Evolutionary conservation across 2,888 invertebrate genomes (phyloP).

Genomic region (Allygus modestus): DNA sequence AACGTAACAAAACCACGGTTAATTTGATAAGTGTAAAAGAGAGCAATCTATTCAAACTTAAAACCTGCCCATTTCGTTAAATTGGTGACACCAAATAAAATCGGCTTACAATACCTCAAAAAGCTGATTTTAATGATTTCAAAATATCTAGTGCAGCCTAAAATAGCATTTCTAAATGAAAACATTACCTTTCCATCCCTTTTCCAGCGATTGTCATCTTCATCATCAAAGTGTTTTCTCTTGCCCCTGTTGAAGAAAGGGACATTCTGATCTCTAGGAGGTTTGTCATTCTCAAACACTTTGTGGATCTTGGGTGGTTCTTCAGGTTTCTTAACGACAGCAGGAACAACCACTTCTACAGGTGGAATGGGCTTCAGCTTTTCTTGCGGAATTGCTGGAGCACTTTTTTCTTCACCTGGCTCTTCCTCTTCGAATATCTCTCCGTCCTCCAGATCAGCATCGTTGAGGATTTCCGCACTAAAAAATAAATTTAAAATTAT

Average conservation of each 20-base stretch:
- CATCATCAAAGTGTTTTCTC: constrained; percentile 52
- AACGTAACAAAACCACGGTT: too few relatives aligned
- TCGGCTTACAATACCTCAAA: too few relatives aligned
- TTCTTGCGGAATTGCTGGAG: constrained; percentile 1
- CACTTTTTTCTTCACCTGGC: constrained; percentile 23
- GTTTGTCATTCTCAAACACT: not conserved
- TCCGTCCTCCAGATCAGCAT: constrained; percentile 89
- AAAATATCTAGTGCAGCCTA: too few relatives aligned
- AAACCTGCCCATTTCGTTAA: too few relatives aligned
- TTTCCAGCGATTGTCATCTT: constrained; percentile 38
- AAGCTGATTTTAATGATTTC: too few relatives aligned
- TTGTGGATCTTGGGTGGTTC: constrained; percentile 9
- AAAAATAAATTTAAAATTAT: constrained; percentile 2
- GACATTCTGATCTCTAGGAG: constrained; percentile 29
- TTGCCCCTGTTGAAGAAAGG: constrained; percentile 49
- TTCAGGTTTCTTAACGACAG: constrained; percentile 15
- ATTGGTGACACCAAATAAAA: too few relatives aligned
- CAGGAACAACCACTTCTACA: not conserved
- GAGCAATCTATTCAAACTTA: too few relatives aligned
- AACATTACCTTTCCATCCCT: constrained; percentile 37
- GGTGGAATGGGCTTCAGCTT: constrained; percentile 35
- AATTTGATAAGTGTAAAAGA: too few relatives aligned
- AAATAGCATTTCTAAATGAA: too few relatives aligned
- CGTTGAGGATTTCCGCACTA: constrained; percentile 65
- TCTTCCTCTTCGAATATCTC: constrained; percentile 86